These are phyloP conservation scores for Cephus runcator DNA, from an alignment of 2,888 invertebrate species.

Conservation along the genomic window DNA sequence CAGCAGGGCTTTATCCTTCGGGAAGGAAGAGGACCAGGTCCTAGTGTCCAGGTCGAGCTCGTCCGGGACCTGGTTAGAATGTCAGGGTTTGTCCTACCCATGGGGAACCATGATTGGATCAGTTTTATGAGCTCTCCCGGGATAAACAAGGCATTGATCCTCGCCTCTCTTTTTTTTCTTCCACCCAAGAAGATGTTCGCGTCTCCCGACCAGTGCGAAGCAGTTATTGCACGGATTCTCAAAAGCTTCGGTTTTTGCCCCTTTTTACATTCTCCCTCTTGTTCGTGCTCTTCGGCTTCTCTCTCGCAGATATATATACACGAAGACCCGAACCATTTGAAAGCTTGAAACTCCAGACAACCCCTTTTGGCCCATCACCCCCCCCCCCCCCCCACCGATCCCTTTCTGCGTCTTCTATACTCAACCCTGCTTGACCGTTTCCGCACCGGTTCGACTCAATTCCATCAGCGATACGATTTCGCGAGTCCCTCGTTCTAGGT, in stretches of 20 bases:
- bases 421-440: not conserved
- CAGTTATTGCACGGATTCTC: slow-evolving; percentile 1
- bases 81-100: slow-evolving; percentile 13
- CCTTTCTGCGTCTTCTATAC: not conserved
- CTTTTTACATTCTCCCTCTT: slow-evolving; percentile 17
- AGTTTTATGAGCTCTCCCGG: slow-evolving; percentile 67
- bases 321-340: slow-evolving; percentile 11
- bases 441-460: slow-evolving; percentile 25
- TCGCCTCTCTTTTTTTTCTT: not conserved
- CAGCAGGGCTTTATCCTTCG: not conserved
- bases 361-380: not conserved
- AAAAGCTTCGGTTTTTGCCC: not conserved
- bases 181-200: not conserved
- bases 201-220: not conserved
- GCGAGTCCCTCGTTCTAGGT: slow-evolving; percentile 25
- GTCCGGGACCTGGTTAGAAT: not conserved
- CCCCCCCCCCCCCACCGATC: not conserved
- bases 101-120: slow-evolving; percentile 68
- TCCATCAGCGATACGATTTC: slow-evolving; percentile 46
- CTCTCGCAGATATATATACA: not conserved
- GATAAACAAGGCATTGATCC: slow-evolving; percentile 65
- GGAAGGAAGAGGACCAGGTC: not conserved
- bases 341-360: not conserved
- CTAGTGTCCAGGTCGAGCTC: not conserved
- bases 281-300: slow-evolving; percentile 9